phyloP scores from a whole-genome alignment of 2,888 invertebrate genomes.

The Plebejus anna region DNA sequence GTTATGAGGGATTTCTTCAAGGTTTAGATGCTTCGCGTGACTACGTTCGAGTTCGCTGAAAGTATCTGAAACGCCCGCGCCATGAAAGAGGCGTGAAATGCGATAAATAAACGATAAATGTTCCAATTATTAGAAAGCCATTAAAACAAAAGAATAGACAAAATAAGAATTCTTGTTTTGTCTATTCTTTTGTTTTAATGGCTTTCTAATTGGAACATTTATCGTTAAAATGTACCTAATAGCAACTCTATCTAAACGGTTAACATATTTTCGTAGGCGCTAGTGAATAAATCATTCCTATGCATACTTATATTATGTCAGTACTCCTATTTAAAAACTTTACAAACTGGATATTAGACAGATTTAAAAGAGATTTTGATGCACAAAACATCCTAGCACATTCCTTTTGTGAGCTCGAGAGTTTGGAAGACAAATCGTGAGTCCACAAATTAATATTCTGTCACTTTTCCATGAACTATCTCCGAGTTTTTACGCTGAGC shows the following conservation, averaged over 20 bases:
- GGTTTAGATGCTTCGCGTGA: not conserved
- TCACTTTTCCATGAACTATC: not conserved
- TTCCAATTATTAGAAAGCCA: not conserved
- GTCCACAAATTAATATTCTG: not conserved
- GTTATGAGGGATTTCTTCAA: not conserved
- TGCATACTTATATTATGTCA: no score
- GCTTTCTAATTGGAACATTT: no score
- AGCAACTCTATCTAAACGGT: no score
- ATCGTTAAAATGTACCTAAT: no score
- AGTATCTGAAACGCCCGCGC: not conserved
- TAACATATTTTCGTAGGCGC: no score
- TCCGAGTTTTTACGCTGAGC: not conserved
- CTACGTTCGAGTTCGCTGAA: not conserved
- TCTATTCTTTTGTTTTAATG: no score
- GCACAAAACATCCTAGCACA: not conserved
- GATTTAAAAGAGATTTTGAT: not conserved
- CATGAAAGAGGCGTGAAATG: not conserved
- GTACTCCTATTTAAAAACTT: no score
- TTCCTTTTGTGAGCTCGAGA: not conserved
- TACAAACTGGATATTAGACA: no score
- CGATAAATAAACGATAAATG: slow-evolving; percentile 1
- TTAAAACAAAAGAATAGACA: not conserved
- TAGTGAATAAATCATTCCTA: no score
- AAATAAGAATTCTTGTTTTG: not conserved
- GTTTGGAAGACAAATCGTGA: not conserved